Evolutionary conservation across 1,140 invertebrate genomes (phyloP), one percentile per base, ranked within the genome.

Genomic region (Sinella curviseta): DNA sequence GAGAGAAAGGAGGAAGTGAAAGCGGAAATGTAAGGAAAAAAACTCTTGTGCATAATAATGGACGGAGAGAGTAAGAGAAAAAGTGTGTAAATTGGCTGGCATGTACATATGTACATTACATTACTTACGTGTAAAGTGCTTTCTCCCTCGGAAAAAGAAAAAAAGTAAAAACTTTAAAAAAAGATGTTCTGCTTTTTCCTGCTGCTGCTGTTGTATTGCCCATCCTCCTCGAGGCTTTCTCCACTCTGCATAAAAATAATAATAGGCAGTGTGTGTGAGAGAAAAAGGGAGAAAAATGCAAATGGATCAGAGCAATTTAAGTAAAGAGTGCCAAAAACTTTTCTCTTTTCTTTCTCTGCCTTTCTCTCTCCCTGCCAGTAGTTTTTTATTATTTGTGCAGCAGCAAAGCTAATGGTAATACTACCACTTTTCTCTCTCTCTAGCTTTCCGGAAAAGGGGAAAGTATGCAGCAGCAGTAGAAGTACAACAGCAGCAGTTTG

Each of bases 291-390:
- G 60, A 82, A 80, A 82, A 82, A 82, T 82, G 81, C 81, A 82
- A 82, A 82, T 82, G 81, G 79, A 82, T 82, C 79, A 76, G 65
- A 78, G 79, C 81, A 82, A 82, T 82, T 82, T 82, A 82, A n/a
- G n/a, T n/a, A n/a, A 78, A 79, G 77, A 82, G 81, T 80, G 81
- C 81, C 81, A 82, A 82, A 82, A 82, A 78, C 35, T 82, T 82
- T 80, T 39, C 31, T 39, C 35, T 24, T 75, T 28, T 14, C 14
- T 75, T 36, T 34, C 31, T 74, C 70, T 26, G 12, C 30, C n/a
- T 67, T 67, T 67, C 39, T 48, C 39, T 48, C 17, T 48, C 39
- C 39, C 17, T 4, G 39, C 39, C n/a, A n/a, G n/a, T n/a, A n/a
- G 39, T 16, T 31, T 70, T 70, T 12, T 70, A 70, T 70, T 70